Evolutionary conservation across 1,140 invertebrate species (phyloP).

Genomic region (Acyrthosiphon pisum): DNA sequence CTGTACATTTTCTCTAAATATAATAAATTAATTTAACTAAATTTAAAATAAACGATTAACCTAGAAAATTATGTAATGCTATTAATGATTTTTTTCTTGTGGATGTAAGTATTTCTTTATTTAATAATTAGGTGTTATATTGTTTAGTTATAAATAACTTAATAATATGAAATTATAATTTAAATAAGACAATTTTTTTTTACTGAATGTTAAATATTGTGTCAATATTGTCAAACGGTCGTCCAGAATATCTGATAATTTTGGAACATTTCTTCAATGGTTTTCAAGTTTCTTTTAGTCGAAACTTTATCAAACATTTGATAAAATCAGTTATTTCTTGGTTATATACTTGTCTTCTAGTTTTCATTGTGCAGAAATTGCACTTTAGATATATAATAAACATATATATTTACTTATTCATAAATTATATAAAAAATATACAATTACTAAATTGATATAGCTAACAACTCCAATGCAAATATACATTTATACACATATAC

Average conservation of each 20-base stretch:
- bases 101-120: background rate
- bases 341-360: background rate
- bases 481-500: background rate
- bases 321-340: constrained; percentile 11
- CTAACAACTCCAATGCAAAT: background rate
- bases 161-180: background rate
- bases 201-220: background rate
- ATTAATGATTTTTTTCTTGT: background rate
- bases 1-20: background rate
- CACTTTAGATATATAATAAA: background rate
- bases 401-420: background rate
- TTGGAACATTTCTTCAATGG: background rate
- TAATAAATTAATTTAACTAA: background rate
- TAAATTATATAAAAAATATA: background rate
- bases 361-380: background rate
- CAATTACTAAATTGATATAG: background rate
- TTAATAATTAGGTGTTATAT: background rate
- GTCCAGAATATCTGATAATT: background rate
- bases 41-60: background rate
- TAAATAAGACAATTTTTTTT: background rate
- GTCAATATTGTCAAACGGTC: background rate
- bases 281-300: background rate
- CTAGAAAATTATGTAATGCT: background rate
- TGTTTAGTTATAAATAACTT: background rate
- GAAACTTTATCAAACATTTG: constrained; percentile 14